Conservation (phyloP, 1,140 invertebrate genomes). For the Proales similis region DNA sequence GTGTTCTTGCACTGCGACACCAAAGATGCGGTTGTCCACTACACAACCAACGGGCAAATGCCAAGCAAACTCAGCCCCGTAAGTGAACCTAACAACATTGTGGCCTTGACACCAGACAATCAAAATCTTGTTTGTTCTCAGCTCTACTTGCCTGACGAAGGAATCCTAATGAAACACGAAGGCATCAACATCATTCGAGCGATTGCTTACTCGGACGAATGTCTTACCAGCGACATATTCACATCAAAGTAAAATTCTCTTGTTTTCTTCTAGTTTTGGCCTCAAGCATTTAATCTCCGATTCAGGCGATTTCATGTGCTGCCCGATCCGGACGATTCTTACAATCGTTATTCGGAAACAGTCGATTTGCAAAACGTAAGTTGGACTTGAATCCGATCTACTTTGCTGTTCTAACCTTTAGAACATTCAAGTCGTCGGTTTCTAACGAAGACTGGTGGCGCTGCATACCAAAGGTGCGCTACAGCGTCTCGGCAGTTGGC, state of each 20-base stretch:
- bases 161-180: slow-evolving; percentile 44
- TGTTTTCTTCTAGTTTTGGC: neutral
- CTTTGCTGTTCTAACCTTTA: neutral
- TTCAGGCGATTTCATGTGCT: slow-evolving; percentile 46
- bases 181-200: slow-evolving; percentile 49
- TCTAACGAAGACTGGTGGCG: slow-evolving; percentile 44
- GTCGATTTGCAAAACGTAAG: slow-evolving; percentile 1
- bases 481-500: slow-evolving; percentile 46
- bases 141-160: slow-evolving; percentile 47
- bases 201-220: slow-evolving; percentile 45
- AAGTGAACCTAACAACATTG: too few relatives aligned
- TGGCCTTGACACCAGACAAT: too few relatives aligned
- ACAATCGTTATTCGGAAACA: too few relatives aligned
- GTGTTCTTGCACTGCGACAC: slow-evolving; percentile 43
- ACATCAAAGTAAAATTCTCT: slow-evolving; percentile 46
- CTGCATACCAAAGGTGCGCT: slow-evolving; percentile 47
- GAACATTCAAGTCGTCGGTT: slow-evolving; percentile 34
- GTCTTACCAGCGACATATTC: slow-evolving; percentile 46
- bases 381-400: neutral
- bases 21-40: slow-evolving; percentile 46
- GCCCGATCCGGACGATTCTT: slow-evolving; percentile 39
- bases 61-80: slow-evolving; percentile 39
- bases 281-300: neutral
- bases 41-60: slow-evolving; percentile 48
- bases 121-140: too few relatives aligned